Evolutionary conservation across 2,797 vertebrate genomes (phyloP).

Genomic region (Orientallactaga sibirica): DNA sequence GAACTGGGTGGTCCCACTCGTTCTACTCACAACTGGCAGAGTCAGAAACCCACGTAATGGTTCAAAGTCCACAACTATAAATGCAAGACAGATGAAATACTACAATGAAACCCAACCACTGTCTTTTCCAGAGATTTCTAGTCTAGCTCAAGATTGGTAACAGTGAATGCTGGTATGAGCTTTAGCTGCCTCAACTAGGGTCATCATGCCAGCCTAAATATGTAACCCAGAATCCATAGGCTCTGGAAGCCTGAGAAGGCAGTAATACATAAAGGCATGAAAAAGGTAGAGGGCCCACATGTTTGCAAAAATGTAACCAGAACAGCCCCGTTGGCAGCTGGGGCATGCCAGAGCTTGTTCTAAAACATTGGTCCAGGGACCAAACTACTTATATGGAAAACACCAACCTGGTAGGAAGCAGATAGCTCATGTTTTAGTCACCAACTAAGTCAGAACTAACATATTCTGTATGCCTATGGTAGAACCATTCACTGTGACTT

Average conservation of each 20-base stretch:
- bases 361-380: not conserved
- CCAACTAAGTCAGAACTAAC: not conserved
- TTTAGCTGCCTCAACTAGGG: conserved; percentile 1
- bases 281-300: not conserved
- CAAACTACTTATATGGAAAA: conserved; percentile 16
- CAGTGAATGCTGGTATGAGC: conserved; percentile 24
- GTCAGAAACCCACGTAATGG: conserved; percentile 66
- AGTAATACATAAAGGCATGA: not conserved
- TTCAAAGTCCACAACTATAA: conserved; percentile 77
- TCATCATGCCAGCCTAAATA: conserved; percentile 45
- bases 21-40: conserved; percentile 75
- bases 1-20: conserved; percentile 78
- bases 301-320: conserved; percentile 24
- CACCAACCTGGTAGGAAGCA: not conserved
- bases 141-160: conserved; percentile 57
- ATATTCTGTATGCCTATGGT: not conserved
- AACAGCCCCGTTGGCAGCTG: not conserved
- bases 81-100: conserved; percentile 66
- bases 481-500: not conserved
- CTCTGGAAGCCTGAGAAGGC: conserved; percentile 41
- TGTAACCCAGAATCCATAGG: conserved; percentile 39
- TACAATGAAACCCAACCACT: conserved; percentile 28
- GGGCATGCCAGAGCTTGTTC: conserved; percentile 7
- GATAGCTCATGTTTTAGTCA: not conserved
- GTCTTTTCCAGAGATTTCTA: conserved; percentile 56